Percentiles rank a stretch among this genome's conserved stretches.
These are phyloP conservation scores for Xyrichtys novacula DNA, from an alignment of 2,797 vertebrate species.

Conservation along the genomic window DNA sequence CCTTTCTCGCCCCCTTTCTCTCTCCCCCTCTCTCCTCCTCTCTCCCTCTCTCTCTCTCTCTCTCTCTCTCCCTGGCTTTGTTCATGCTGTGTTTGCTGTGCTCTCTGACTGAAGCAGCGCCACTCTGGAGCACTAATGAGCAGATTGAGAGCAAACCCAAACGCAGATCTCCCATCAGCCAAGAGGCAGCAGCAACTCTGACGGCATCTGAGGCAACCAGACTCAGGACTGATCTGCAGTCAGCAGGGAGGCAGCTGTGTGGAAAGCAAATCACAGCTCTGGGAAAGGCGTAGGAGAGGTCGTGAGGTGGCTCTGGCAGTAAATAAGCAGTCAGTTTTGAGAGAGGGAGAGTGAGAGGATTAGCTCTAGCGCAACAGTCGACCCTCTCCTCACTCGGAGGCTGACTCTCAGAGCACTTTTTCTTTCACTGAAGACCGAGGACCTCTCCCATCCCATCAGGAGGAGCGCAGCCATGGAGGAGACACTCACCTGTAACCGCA, in stretches of 20 bases:
- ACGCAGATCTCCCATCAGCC: conserved; percentile 71
- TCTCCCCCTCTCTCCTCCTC: conserved; percentile 2
- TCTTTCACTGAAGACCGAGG: conserved; percentile 42
- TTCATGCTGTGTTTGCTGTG: conserved; percentile 63
- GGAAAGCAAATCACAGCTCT: conserved; percentile 34
- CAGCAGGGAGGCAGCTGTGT: conserved; percentile 38
- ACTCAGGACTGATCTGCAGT: conserved; percentile 68
- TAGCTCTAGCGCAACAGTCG: conserved; percentile 17
- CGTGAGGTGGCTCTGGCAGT: conserved; percentile 62
- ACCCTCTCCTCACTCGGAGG: conserved; percentile 29
- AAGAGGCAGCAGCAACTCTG: conserved; percentile 53
- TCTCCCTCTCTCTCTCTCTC: conserved; percentile 25
- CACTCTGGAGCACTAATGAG: conserved; percentile 75
- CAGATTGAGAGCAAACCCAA: conserved; percentile 48
- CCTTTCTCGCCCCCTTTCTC: conserved; percentile 39
- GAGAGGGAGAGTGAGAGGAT: conserved; percentile 31
- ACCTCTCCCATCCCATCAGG: conserved; percentile 14
- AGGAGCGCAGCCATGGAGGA: conserved; percentile 77
- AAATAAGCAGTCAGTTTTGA: conserved; percentile 47
- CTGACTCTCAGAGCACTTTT: conserved; percentile 63
- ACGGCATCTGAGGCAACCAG: conserved; percentile 54
- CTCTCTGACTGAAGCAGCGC: conserved; percentile 67
- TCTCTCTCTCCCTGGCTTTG: conserved; percentile 52
- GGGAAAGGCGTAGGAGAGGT: conserved; percentile 55
- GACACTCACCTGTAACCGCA: conserved; percentile 80